Conservation (phyloP, 2,113 vertebrate species). For the Sula dactylatra region DNA sequence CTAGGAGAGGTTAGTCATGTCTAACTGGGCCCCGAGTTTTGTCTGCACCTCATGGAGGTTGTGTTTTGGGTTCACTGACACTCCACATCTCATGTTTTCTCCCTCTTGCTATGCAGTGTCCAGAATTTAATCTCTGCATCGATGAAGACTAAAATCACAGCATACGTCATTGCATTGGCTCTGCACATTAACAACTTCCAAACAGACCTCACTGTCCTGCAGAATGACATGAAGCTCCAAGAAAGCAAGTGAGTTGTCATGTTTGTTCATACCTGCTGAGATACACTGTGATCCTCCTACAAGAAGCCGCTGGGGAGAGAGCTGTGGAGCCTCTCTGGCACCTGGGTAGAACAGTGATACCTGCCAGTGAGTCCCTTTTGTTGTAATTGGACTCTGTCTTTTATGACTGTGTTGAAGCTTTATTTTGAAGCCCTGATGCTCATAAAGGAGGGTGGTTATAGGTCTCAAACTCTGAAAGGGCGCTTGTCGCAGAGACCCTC, state of each 20-base stretch:
- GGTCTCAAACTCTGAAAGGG: neutral
- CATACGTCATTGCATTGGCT: slow-evolving; percentile 69
- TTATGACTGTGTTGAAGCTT: neutral
- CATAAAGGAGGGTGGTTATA: neutral
- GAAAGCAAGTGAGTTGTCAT: slow-evolving; percentile 70
- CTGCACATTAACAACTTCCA: slow-evolving; percentile 78
- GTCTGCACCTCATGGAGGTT: neutral
- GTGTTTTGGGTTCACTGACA: neutral
- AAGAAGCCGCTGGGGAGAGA: no score
- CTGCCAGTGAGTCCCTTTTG: neutral
- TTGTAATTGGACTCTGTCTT: neutral
- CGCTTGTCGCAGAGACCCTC: neutral
- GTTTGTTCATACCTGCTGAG: neutral
- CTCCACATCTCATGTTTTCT: neutral
- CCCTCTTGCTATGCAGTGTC: slow-evolving; percentile 52
- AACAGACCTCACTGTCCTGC: slow-evolving; percentile 71
- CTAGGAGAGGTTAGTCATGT: neutral
- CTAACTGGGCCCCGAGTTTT: neutral
- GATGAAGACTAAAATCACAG: slow-evolving; percentile 77
- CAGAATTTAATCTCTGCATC: slow-evolving; percentile 76
- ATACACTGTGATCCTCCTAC: neutral
- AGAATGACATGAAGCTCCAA: slow-evolving; percentile 76
- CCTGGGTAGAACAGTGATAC: no score
- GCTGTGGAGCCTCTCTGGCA: neutral
- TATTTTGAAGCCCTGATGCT: neutral